Conservation (phyloP, 1,140 invertebrate species). For the Polypedilum vanderplanki region DNA sequence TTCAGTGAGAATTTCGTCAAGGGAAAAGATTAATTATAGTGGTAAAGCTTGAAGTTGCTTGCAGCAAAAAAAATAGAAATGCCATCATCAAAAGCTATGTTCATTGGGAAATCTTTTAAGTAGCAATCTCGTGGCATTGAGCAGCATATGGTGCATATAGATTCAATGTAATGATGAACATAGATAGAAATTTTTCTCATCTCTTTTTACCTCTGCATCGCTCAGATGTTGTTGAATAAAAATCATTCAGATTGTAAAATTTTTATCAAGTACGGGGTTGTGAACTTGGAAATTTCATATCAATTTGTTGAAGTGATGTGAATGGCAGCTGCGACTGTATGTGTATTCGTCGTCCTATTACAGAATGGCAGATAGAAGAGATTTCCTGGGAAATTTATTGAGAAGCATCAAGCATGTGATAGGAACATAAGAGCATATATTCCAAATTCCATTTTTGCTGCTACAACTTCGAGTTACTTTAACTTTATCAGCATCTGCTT, state of each 20-base stretch:
- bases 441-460: not conserved
- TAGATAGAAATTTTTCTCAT: not conserved
- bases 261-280: too few species aligned
- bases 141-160: not conserved
- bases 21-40: constrained; percentile 14
- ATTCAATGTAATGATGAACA: not conserved
- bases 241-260: too few species aligned
- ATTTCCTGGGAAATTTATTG: not conserved
- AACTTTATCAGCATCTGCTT: not conserved
- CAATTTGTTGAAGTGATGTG: too few species aligned
- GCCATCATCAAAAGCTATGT: not conserved
- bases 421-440: not conserved
- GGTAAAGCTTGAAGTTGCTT: not conserved
- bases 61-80: not conserved
- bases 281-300: too few species aligned
- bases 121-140: not conserved
- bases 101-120: not conserved
- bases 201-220: not conserved
- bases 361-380: too few species aligned
- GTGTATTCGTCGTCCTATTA: too few species aligned
- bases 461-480: not conserved
- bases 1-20: not conserved
- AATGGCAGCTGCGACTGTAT: too few species aligned
- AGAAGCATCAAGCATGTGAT: not conserved
- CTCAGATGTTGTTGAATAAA: not conserved